These are phyloP conservation scores for Tringa solitaria DNA, from an alignment of 2,113 vertebrate species.

Conservation along the genomic window DNA sequence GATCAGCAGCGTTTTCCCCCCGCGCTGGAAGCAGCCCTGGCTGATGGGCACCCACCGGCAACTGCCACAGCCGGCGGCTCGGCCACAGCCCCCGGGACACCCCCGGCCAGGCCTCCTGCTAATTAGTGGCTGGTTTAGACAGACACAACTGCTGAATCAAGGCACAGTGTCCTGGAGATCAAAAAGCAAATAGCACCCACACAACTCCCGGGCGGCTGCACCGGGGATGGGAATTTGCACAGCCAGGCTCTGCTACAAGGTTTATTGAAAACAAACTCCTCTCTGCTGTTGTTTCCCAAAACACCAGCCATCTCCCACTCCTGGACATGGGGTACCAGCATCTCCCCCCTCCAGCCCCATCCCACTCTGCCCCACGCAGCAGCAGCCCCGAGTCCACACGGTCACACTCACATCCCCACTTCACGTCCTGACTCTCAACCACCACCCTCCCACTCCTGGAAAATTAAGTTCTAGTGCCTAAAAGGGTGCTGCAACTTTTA, in stretches of 20 bases:
- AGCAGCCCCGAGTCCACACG: accelerated
- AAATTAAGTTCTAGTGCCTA: not conserved
- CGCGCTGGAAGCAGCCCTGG: not conserved
- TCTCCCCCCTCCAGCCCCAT: not conserved
- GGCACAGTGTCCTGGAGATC: not conserved
- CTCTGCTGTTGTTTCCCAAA: not conserved
- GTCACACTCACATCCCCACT: accelerated
- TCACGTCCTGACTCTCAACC: not conserved
- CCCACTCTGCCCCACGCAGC: not conserved
- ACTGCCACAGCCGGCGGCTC: not conserved
- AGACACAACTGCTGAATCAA: not conserved
- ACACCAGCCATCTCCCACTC: not conserved
- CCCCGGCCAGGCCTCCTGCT: not conserved
- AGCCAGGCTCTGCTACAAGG: not conserved
- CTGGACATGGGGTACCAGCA: not conserved
- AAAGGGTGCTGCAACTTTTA: not conserved
- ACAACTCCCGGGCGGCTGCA: not conserved
- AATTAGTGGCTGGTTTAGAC: not conserved
- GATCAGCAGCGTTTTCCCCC: not conserved
- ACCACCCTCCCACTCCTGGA: accelerated
- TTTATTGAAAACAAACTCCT: not conserved
- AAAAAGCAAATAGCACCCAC: accelerated
- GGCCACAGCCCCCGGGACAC: not conserved
- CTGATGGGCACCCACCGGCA: not conserved
- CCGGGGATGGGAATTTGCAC: accelerated